phyloP scores from a whole-genome alignment of 1,140 invertebrate genomes.

The Ceratina calcarata region DNA sequence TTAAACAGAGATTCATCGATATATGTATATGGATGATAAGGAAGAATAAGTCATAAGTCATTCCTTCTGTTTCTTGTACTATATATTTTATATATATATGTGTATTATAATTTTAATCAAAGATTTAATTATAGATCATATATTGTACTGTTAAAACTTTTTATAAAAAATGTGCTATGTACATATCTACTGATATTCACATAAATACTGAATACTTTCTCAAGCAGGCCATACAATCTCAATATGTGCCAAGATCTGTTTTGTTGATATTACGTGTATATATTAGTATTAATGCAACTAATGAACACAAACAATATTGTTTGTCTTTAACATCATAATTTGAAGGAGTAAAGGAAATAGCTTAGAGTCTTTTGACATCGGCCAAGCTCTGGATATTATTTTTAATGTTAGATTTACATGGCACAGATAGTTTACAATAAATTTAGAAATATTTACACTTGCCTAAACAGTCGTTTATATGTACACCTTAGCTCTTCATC shows the following conservation, averaged over 20 bases:
- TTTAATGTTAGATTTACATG: conserved; percentile 18
- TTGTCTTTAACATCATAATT: background rate
- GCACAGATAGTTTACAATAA: conserved; percentile 42
- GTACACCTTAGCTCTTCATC: conserved; percentile 17
- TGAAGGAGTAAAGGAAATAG: conserved; percentile 12
- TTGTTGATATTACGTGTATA: conserved; percentile 46
- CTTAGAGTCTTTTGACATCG: conserved; percentile 10
- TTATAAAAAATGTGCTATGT: conserved; percentile 30
- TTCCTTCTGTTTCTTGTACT: conserved; percentile 39
- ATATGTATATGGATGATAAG: conserved; percentile 26
- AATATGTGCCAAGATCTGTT: conserved; percentile 38
- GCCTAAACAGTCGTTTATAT: conserved; percentile 3
- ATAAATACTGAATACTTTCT: conserved; percentile 1
- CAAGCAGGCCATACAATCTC: conserved; percentile 26
- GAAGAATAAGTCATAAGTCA: conserved; percentile 27
- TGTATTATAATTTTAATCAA: conserved; percentile 37
- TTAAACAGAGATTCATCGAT: conserved; percentile 12
- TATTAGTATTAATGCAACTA: conserved; percentile 10
- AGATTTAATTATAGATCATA: conserved; percentile 42
- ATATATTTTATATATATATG: conserved; percentile 52
- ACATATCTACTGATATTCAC: conserved; percentile 16
- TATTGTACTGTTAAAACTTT: conserved; percentile 52
- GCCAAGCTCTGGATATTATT: conserved; percentile 38
- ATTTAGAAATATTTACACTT: conserved; percentile 49
- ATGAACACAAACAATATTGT: background rate